These are phyloP conservation scores for Chironex yamaguchii DNA, from an alignment of 30 jellyfish, hydroid and myxozoan species.

Conservation along the genomic window DNA sequence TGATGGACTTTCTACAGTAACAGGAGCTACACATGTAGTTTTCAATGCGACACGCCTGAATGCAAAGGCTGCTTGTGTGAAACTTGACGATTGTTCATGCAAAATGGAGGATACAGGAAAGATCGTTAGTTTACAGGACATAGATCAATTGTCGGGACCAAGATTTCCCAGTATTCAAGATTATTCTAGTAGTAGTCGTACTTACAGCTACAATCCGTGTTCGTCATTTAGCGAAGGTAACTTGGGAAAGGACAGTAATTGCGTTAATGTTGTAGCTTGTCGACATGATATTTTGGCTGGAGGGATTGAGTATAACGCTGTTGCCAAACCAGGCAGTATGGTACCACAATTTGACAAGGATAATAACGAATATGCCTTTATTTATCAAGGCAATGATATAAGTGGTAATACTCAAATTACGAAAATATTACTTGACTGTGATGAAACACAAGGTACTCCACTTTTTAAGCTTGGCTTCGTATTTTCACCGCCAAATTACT, in stretches of 20 bases:
- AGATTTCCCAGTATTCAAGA: background rate
- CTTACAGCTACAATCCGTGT: background rate
- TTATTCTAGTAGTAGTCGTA: background rate
- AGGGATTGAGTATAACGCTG: background rate
- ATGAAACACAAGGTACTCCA: background rate
- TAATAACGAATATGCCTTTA: background rate
- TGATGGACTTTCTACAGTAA: too few relatives aligned
- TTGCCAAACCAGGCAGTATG: background rate
- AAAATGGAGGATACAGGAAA: background rate
- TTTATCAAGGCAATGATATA: background rate
- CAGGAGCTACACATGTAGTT: too few relatives aligned
- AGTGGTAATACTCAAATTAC: background rate
- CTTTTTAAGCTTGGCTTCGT: background rate
- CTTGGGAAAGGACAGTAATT: background rate
- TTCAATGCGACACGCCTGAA: background rate
- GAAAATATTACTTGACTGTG: background rate
- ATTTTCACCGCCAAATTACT: background rate
- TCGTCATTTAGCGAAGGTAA: background rate
- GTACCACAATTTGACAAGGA: background rate
- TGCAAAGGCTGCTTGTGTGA: background rate
- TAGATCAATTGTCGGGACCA: background rate
- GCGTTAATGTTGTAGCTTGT: background rate
- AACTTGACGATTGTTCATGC: background rate
- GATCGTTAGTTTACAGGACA: background rate
- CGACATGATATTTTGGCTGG: background rate